These are phyloP conservation scores for Seriola aureovittata DNA, from an alignment of 2,113 vertebrate genomes.

Conservation along the genomic window DNA sequence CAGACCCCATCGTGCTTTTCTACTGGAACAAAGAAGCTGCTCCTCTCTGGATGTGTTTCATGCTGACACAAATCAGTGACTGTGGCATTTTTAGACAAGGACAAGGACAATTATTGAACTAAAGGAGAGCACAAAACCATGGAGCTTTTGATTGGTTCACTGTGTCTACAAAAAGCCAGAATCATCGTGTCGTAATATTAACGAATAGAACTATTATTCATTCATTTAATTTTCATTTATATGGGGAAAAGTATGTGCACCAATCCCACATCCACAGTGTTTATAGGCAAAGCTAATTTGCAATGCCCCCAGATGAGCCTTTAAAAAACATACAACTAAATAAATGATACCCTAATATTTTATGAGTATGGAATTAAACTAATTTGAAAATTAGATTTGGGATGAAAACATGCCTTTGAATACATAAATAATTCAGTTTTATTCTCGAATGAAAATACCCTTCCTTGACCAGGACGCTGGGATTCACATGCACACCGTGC, in stretches of 20 bases:
- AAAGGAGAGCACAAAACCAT: background rate
- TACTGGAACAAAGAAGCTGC: background rate
- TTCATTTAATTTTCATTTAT: background rate
- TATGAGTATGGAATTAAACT: too few relatives aligned
- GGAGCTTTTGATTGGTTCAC: background rate
- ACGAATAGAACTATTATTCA: too few relatives aligned
- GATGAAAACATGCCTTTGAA: background rate
- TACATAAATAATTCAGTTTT: background rate
- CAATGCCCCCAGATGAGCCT: too few relatives aligned
- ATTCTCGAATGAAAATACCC: too few relatives aligned
- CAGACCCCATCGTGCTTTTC: too few relatives aligned
- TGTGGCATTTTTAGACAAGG: background rate
- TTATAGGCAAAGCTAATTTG: background rate
- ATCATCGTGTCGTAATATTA: too few relatives aligned
- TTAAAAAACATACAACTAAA: too few relatives aligned
- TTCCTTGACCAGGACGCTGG: background rate
- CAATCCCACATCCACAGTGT: background rate
- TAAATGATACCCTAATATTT: too few relatives aligned
- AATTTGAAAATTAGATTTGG: background rate
- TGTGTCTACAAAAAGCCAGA: too few relatives aligned
- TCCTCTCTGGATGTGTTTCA: background rate
- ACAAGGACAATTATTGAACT: background rate
- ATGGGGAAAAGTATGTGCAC: background rate
- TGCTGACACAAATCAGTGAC: background rate
- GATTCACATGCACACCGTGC: constrained; percentile 3